Base-by-base conservation (phyloP, 2,888 invertebrate species). In the Drosophila ochracea region DNA sequence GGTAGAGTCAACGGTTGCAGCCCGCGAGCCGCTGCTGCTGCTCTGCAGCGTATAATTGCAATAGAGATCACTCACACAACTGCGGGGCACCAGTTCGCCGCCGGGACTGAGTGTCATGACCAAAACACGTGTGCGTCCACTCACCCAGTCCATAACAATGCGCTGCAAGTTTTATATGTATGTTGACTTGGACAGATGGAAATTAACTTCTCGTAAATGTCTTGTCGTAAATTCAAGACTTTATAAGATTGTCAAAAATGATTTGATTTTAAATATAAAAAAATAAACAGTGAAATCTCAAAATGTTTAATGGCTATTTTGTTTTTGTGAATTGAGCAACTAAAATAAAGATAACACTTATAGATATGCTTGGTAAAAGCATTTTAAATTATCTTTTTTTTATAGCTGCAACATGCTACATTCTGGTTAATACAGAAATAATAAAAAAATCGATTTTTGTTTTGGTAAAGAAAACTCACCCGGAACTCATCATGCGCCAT, bases 401-500 rank as follows among this genome's bases (percentile, higher is more conserved):
- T 13, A 43, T 11, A 5, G 21, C 43, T 43, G 11, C 5, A 11
- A 21, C 11, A 3, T 43, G 21, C 43, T 21, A 21, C 16, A 25
- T 16, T 47, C 9, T 25, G 25, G 0, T 47, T 28, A 25, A 4
- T 9, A 9, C 9, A 16, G 16, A 47, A 13, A 25, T 5, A 39
- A 5, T 41, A 4, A 9, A 50, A 47, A 1, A 16, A 47, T 47
- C 25, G 47, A 47, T 25, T 47, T 47, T 9, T 25, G 47, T 25
- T 25, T 25, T 39, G 37, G 13, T 10, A 21, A 25, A 21, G 28
- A n/a, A 25, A 93, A 96, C 96, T 94, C 95, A 95, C 84, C 95
- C 95, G 91, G 68, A 91, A 84, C 73, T 97, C 97, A 55, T 96
- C 95, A 60, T 93, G 94, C 50, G 94, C 94, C 78, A 97, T 95